Percentiles rank a stretch among this genome's conserved stretches.
Evolutionary conservation across 2,113 vertebrate genomes (phyloP).

Genomic region (Oriolus oriolus): DNA sequence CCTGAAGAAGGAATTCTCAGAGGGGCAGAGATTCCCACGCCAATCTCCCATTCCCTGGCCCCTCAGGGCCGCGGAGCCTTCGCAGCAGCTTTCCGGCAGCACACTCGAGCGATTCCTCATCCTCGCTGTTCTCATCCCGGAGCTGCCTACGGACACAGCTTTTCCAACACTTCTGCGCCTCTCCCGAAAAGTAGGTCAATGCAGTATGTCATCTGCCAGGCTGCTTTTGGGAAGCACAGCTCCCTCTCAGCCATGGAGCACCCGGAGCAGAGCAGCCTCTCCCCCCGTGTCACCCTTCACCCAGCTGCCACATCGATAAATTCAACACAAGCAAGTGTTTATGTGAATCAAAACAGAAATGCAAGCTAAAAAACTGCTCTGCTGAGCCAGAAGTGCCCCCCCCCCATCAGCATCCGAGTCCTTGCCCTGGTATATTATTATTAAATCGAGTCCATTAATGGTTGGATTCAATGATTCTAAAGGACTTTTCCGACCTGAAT

Average conservation of each 20-base stretch:
- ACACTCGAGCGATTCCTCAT: background rate
- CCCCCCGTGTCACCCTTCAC: background rate
- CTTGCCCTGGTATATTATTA: background rate
- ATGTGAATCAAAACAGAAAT: background rate
- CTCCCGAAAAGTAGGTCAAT: constrained; percentile 40
- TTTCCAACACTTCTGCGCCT: background rate
- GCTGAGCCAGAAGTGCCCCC: background rate
- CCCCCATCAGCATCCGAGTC: accelerated
- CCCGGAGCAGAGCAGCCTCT: background rate
- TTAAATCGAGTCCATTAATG: background rate
- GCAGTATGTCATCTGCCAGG: background rate
- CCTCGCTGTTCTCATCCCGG: background rate
- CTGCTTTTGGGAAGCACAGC: background rate
- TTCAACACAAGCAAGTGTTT: background rate
- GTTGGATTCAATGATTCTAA: background rate
- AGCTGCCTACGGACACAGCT: background rate
- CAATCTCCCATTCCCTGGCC: accelerated
- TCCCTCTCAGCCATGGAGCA: background rate
- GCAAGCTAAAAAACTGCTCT: background rate
- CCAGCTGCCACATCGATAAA: background rate
- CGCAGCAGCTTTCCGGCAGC: background rate
- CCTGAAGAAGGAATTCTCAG: background rate
- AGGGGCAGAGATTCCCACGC: background rate
- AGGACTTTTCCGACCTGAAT: background rate
- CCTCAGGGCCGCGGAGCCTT: background rate